Evolutionary conservation across 2,797 vertebrate species (phyloP).

Genomic region (Oryzias dopingdopingensis): DNA sequence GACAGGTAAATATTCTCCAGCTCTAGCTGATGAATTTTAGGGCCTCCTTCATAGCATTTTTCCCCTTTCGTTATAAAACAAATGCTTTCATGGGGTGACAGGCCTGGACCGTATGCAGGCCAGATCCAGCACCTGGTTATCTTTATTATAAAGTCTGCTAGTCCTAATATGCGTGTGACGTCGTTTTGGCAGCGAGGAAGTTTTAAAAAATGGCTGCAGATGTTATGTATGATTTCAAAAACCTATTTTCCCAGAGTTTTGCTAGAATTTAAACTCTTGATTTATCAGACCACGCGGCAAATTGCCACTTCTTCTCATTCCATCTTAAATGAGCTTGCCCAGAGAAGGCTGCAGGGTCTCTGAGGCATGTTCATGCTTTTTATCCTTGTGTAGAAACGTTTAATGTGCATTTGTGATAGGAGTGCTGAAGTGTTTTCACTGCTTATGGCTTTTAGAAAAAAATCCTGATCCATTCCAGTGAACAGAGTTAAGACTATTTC

Average conservation of each 20-base stretch:
- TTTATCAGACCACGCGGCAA: neutral
- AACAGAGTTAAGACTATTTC: no score
- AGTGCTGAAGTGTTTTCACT: no score
- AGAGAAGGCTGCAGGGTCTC: neutral
- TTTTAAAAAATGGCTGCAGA: neutral
- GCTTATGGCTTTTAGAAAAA: no score
- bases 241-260: neutral
- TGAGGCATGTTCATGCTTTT: no score
- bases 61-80: neutral
- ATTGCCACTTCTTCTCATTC: neutral
- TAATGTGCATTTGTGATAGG: no score
- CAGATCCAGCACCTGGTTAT: neutral
- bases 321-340: neutral
- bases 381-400: no score
- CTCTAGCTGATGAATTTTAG: neutral
- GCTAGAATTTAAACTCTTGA: neutral
- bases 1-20: no score
- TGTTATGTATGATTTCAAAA: neutral
- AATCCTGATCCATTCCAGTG: no score
- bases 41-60: constrained; percentile 1
- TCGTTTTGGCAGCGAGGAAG: neutral
- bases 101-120: neutral
- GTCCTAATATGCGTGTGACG: neutral
- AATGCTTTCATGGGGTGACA: neutral
- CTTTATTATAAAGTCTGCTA: neutral